A percentile compares a stretch with the other conserved stretches of the same genome.
Evolutionary conservation across 35 echinoderm and acorn worm species (phyloP).

Genomic region (Chiridota heheva): DNA sequence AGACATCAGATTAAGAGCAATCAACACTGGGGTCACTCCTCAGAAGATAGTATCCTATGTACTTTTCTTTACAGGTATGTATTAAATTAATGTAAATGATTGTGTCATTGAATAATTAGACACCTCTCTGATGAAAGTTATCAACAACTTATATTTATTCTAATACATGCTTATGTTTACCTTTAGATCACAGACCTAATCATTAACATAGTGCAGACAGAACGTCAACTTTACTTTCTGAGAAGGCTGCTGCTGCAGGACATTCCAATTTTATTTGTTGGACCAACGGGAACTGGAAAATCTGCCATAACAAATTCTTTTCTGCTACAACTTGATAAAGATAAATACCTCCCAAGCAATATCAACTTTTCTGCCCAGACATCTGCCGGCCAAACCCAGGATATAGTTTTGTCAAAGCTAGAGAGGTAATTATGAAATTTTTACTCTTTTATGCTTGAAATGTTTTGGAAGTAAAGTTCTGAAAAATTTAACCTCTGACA

Average conservation of each 20-base stretch:
- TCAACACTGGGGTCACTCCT: too few relatives aligned
- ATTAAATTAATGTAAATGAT: too few relatives aligned
- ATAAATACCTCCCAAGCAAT: conserved; percentile 92
- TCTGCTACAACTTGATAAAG: conserved; percentile 81
- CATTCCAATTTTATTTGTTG: conserved; percentile 90
- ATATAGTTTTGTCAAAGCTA: conserved; percentile 95
- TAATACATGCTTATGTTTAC: too few relatives aligned
- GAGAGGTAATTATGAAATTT: conserved; percentile 72
- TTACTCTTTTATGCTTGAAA: background rate
- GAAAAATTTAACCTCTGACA: background rate
- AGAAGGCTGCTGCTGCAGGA: conserved; percentile 77
- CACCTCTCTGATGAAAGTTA: too few relatives aligned
- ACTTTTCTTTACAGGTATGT: too few relatives aligned
- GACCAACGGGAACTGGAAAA: conserved; percentile 97
- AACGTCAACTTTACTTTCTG: conserved; percentile 90
- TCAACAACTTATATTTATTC: too few relatives aligned
- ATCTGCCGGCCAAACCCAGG: conserved; percentile 94
- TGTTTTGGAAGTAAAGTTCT: background rate
- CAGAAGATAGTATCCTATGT: too few relatives aligned
- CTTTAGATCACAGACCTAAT: conserved; percentile 90
- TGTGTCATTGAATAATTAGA: too few relatives aligned
- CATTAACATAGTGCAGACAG: conserved; percentile 90
- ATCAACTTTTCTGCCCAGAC: conserved; percentile 99
- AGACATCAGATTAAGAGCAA: too few relatives aligned
- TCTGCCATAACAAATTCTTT: conserved; percentile 96